These are phyloP conservation scores for Argopecten irradians DNA, from an alignment of 1,140 invertebrate species.

Conservation along the genomic window DNA sequence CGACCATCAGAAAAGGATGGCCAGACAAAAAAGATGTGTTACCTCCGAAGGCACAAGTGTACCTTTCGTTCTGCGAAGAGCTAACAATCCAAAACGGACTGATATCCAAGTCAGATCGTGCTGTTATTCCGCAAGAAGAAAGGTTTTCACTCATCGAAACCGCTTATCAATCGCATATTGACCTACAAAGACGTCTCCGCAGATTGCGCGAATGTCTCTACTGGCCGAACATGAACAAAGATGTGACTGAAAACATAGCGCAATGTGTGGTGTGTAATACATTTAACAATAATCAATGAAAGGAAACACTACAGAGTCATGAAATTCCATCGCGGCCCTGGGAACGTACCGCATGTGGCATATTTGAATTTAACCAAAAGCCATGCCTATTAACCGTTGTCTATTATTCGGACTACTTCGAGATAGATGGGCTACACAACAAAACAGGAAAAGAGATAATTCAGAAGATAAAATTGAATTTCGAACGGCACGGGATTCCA, in stretches of 20 bases:
- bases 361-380: conserved; percentile 33
- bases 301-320: conserved; percentile 37
- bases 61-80: conserved; percentile 40
- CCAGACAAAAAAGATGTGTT: conserved; percentile 30
- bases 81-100: conserved; percentile 43
- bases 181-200: conserved; percentile 75
- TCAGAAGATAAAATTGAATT: no score
- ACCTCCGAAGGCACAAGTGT: background rate
- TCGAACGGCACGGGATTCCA: no score
- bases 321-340: conserved; percentile 28
- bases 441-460: no score
- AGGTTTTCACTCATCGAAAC: background rate
- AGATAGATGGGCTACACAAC: conserved; percentile 48
- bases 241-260: conserved; percentile 75
- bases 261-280: conserved; percentile 74
- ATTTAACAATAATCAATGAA: conserved; percentile 58
- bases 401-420: conserved; percentile 40
- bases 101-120: conserved; percentile 35
- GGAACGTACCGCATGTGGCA: conserved; percentile 32
- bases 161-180: conserved; percentile 50
- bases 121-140: conserved; percentile 33
- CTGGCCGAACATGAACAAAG: conserved; percentile 76
- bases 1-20: conserved; percentile 40
- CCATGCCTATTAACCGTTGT: conserved; percentile 35
- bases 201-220: conserved; percentile 74